A percentile compares a stretch with the other conserved stretches of the same genome.
Evolutionary conservation across 2,888 invertebrate genomes (phyloP).

Genomic region (Xanthia icteritia): DNA sequence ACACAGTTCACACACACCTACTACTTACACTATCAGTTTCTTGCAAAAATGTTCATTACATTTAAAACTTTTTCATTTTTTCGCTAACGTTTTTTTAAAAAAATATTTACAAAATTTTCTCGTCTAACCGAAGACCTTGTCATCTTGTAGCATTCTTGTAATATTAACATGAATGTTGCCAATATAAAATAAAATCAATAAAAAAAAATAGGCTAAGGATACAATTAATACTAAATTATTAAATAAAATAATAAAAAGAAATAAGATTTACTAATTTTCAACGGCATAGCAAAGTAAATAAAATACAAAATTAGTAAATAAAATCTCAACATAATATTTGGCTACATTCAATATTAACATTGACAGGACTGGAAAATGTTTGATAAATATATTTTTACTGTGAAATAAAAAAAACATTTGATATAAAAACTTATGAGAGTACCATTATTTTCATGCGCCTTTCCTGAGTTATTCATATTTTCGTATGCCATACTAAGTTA

Average conservation of each 20-base stretch:
- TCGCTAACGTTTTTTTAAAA: slow-evolving; percentile 71
- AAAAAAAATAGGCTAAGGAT: slow-evolving; percentile 29
- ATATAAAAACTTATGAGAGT: slow-evolving; percentile 38
- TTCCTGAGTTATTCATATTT: not conserved
- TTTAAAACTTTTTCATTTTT: slow-evolving; percentile 73
- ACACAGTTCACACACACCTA: slow-evolving; percentile 60
- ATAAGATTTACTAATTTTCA: slow-evolving; percentile 52
- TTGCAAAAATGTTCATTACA: slow-evolving; percentile 75
- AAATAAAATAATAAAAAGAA: slow-evolving; percentile 32
- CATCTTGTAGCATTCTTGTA: slow-evolving; percentile 57
- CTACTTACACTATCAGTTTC: slow-evolving; percentile 75
- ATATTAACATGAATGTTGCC: slow-evolving; percentile 67
- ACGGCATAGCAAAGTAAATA: slow-evolving; percentile 46
- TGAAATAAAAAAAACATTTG: slow-evolving; percentile 31
- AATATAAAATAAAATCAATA: slow-evolving; percentile 21
- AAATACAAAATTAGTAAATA: slow-evolving; percentile 60
- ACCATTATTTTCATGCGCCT: not conserved
- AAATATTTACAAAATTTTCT: slow-evolving; percentile 83
- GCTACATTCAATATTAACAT: slow-evolving; percentile 67
- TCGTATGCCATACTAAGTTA: not conserved
- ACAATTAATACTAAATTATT: slow-evolving; percentile 36
- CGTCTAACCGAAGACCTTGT: slow-evolving; percentile 57
- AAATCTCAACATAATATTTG: slow-evolving; percentile 49
- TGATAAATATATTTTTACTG: slow-evolving; percentile 27
- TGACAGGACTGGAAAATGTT: slow-evolving; percentile 58